Evolutionary conservation across 2,797 vertebrate species (phyloP).

Genomic region (Nyctibius grandis): DNA sequence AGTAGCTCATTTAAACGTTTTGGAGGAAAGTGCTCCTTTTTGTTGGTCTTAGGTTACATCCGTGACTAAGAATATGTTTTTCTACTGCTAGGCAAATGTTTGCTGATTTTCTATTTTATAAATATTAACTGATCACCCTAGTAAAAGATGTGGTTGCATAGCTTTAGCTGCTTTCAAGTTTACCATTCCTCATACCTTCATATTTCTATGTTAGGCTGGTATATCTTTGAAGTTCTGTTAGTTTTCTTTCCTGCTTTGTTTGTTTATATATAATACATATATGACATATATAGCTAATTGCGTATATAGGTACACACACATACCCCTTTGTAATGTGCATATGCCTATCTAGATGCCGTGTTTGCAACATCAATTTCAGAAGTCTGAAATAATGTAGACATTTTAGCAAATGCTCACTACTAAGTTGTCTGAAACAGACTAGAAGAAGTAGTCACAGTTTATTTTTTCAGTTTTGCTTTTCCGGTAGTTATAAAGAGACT

Average conservation of each 20-base stretch:
- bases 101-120: background rate
- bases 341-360: background rate
- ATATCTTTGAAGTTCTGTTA: background rate
- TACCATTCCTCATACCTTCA: background rate
- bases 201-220: background rate
- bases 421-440: background rate
- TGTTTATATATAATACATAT: background rate
- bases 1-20: background rate
- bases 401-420: background rate
- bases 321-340: background rate
- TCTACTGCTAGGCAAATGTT: background rate
- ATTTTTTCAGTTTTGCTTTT: background rate
- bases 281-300: background rate
- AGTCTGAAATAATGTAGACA: background rate
- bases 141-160: background rate
- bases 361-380: background rate
- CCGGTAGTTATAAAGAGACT: background rate
- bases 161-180: background rate
- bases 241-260: background rate
- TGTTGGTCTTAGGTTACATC: background rate
- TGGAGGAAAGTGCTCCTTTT: background rate
- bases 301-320: background rate
- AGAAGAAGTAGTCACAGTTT: background rate
- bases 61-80: background rate
- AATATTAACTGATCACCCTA: background rate